Evolutionary conservation across 2,797 vertebrate genomes (phyloP).

Genomic region (Acanthurus lineatus): DNA sequence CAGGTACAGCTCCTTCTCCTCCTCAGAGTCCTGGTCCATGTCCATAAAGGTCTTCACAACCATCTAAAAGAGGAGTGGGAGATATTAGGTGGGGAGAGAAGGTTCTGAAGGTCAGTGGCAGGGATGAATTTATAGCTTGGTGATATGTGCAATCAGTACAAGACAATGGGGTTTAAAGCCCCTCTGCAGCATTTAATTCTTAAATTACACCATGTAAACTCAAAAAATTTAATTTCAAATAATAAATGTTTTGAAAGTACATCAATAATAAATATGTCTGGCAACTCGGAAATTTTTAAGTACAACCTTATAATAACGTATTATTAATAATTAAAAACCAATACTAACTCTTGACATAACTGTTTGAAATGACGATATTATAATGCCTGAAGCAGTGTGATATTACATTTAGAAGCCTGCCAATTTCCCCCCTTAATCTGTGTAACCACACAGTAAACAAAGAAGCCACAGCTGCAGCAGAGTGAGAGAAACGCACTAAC

Average conservation of each 20-base stretch:
- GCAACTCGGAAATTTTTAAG: neutral
- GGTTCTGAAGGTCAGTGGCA: neutral
- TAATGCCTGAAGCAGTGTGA: neutral
- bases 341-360: neutral
- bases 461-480: neutral
- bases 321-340: neutral
- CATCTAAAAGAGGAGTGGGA: slow-evolving; percentile 86
- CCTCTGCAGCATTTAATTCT: neutral
- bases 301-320: neutral
- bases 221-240: neutral
- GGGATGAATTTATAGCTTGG: neutral
- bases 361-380: neutral
- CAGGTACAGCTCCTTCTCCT: slow-evolving; percentile 97
- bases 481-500: slow-evolving; percentile 72
- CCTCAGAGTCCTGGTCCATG: slow-evolving; percentile 99
- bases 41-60: slow-evolving; percentile 99
- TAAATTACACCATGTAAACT: neutral
- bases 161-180: neutral
- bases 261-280: neutral
- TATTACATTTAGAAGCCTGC: neutral
- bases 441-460: neutral
- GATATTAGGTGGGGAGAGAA: neutral
- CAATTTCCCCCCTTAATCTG: neutral
- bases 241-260: neutral
- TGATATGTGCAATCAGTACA: neutral